Evolutionary conservation across 2,113 vertebrate genomes (phyloP).

Genomic region (Charina bottae): DNA sequence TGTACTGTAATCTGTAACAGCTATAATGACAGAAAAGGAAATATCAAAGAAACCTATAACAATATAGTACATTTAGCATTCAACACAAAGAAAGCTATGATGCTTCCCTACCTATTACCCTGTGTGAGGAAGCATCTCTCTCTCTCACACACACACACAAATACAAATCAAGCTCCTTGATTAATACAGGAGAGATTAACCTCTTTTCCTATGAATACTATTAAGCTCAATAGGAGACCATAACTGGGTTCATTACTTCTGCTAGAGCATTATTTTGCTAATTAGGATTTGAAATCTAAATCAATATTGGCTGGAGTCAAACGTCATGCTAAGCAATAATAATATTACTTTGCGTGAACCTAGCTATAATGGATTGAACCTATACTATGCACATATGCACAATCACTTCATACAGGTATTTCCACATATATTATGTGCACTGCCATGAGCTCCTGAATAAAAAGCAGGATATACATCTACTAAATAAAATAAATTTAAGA

Average conservation of each 20-base stretch:
- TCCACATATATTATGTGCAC: not conserved
- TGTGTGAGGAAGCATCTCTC: not conserved
- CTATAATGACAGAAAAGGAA: conserved; percentile 48
- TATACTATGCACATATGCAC: not conserved
- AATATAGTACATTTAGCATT: not conserved
- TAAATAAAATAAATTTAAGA: too few relatives aligned
- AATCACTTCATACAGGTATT: not conserved
- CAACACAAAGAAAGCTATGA: not conserved
- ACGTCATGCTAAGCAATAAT: not conserved
- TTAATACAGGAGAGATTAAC: not conserved
- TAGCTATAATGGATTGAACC: not conserved
- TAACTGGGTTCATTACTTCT: not conserved
- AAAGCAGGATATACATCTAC: too few relatives aligned
- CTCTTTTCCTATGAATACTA: not conserved
- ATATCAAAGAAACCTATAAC: conserved; percentile 24
- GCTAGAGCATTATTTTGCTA: not conserved
- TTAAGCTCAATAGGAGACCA: not conserved
- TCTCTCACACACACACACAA: not conserved
- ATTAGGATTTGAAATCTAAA: not conserved
- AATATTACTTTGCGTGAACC: not conserved
- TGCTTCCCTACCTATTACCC: too few relatives aligned
- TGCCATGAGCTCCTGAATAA: too few relatives aligned
- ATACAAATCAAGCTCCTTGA: not conserved
- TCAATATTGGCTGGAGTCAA: not conserved
- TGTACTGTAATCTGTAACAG: conserved; percentile 44